Evolutionary conservation across 1,140 invertebrate genomes (phyloP), one percentile per base, ranked within the genome.

Genomic region (Eufriesea mexicana): DNA sequence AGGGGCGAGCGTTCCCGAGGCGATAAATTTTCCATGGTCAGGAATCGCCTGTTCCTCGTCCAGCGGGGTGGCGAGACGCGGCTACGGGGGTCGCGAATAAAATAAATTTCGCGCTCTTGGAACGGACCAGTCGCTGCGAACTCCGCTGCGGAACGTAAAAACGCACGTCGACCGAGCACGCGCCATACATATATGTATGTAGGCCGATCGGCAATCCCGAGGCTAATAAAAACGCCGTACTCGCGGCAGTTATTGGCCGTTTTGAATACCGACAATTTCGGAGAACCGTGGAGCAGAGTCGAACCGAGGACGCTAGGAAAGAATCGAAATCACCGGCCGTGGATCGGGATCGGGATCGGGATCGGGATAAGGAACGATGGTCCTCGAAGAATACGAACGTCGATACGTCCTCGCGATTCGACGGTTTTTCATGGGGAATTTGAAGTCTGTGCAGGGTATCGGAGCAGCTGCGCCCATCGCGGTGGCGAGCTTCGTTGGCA

Each of bases 251-350:
- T 82, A 82, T 82, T 82, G 64, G 51, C 16, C 72, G 79, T 57
- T 82, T 82, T 82, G 79, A 82, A 82, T 76, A 76, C 71, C 42
- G 62, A 23, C 54, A 76, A 82, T 68, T 76, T 82, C 62, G 72
- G 55, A 64, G 9, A 20, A 25, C 25, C 23, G 71, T 35, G 25
- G n/a, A 28, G 35, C 5, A 20, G 61, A 35, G 35, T n/a, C 12
- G 70, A 57, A n/a, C 49, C 35, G 2, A 14, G n/a, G 5, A 23
- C 45, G 20, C 35, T 59, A 76, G 67, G 54, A 54, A 77, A 54
- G 9, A 20, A 8, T 20, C 18, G 8, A 42, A 35, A 25, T 28
- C 71, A 35, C 35, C 35, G 35, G 35, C 35, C 1, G 35, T 4
- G 35, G 35, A 35, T 2, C 35, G 35, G 35, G 76, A 84, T 86